phyloP scores from a whole-genome alignment of 2,888 invertebrate species.

The Mythimna impura region DNA sequence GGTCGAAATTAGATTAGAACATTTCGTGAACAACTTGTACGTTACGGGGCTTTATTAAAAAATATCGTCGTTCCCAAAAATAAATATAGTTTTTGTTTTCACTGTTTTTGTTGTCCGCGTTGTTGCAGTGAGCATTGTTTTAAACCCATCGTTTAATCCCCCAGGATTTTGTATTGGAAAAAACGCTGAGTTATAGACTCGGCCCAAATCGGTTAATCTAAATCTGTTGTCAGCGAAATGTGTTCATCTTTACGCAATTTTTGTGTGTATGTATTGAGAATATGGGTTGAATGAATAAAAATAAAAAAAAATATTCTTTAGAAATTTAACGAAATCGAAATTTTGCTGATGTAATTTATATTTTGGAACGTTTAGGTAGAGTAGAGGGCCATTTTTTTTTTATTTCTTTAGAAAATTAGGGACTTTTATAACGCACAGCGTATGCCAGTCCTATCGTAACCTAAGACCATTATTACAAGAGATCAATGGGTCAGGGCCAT shows the following conservation, averaged over 20 bases:
- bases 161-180: conserved; percentile 29
- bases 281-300: neutral
- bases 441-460: too few species aligned
- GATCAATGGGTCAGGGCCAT: too few species aligned
- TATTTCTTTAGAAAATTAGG: too few species aligned
- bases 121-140: conserved; percentile 30
- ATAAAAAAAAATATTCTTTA: too few species aligned
- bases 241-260: neutral
- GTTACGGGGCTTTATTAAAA: conserved; percentile 15
- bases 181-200: conserved; percentile 19
- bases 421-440: too few species aligned
- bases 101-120: conserved; percentile 16
- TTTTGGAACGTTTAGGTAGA: too few species aligned
- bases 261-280: neutral
- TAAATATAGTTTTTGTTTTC: conserved; percentile 26
- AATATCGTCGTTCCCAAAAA: conserved; percentile 13
- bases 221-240: conserved; percentile 4
- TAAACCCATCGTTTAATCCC: conserved; percentile 32
- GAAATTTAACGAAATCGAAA: neutral
- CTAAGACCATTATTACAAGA: too few species aligned
- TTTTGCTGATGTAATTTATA: too few species aligned
- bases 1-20: conserved; percentile 23
- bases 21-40: conserved; percentile 13
- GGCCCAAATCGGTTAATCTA: conserved; percentile 13
- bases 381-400: too few species aligned